Percentiles rank a stretch among this genome's conserved stretches.
These are phyloP conservation scores for Struthidea cinerea DNA, from an alignment of 2,113 vertebrate genomes.

Conservation along the genomic window DNA sequence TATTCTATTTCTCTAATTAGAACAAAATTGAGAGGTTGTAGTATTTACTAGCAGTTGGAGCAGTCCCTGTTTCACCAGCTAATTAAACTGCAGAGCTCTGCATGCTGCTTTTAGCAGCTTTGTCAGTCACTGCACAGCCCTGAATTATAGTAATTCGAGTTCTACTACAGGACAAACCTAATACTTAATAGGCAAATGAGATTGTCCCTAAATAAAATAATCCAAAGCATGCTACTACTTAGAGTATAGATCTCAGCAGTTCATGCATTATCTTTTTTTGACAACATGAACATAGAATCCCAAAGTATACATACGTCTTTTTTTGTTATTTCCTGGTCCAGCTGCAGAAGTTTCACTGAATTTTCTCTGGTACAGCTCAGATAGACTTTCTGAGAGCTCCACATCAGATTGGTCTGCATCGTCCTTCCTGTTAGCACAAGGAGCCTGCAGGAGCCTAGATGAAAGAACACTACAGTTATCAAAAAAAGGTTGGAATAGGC, in stretches of 20 bases:
- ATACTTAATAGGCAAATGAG: neutral
- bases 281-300: neutral
- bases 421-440: conserved; percentile 52
- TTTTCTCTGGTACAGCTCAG: conserved; percentile 84
- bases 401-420: conserved; percentile 58
- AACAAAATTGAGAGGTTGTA: neutral
- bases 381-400: conserved; percentile 76
- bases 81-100: neutral
- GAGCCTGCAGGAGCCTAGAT: conserved; percentile 80
- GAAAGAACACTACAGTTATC: neutral
- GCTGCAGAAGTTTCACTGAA: conserved; percentile 44
- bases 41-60: neutral
- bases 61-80: neutral
- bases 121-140: neutral
- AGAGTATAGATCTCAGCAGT: neutral
- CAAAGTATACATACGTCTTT: conserved; percentile 72
- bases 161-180: neutral
- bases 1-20: neutral
- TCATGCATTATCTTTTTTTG: neutral
- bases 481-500: neutral
- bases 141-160: neutral
- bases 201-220: neutral
- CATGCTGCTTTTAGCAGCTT: neutral
- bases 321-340: conserved; percentile 72
- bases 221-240: neutral